Percentiles rank a stretch among this genome's conserved stretches.
Conservation (phyloP, 2,797 vertebrate genomes). For the Choloepus didactylus region DNA sequence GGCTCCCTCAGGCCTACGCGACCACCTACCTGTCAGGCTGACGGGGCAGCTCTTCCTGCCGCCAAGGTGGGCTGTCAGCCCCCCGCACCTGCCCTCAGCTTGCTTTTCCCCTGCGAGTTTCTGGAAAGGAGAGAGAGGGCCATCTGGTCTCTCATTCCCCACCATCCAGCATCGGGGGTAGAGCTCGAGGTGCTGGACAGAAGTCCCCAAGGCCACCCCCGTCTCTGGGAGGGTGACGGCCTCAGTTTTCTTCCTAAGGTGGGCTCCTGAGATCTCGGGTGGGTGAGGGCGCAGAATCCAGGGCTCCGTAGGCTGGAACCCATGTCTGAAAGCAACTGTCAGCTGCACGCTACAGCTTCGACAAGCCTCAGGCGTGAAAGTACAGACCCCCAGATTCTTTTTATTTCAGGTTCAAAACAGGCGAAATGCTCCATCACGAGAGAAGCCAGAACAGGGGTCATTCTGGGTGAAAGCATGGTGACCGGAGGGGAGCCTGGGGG, state of each 20-base stretch:
- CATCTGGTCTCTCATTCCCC: background rate
- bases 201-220: background rate
- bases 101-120: background rate
- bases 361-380: background rate
- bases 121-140: background rate
- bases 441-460: background rate
- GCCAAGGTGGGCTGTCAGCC: fast-evolving
- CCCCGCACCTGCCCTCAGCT: background rate
- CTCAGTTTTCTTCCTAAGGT: background rate
- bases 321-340: background rate
- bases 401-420: background rate
- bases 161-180: fast-evolving
- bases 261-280: background rate
- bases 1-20: background rate
- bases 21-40: fast-evolving
- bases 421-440: background rate
- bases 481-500: fast-evolving
- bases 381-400: background rate
- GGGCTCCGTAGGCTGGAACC: background rate
- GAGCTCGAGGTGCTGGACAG: background rate
- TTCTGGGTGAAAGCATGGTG: background rate
- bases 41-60: background rate
- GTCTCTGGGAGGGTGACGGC: background rate
- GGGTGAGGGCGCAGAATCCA: background rate
- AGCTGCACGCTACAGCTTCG: fast-evolving